Conservation (phyloP, 1,140 invertebrate species). For the Chlorops oryzae region DNA sequence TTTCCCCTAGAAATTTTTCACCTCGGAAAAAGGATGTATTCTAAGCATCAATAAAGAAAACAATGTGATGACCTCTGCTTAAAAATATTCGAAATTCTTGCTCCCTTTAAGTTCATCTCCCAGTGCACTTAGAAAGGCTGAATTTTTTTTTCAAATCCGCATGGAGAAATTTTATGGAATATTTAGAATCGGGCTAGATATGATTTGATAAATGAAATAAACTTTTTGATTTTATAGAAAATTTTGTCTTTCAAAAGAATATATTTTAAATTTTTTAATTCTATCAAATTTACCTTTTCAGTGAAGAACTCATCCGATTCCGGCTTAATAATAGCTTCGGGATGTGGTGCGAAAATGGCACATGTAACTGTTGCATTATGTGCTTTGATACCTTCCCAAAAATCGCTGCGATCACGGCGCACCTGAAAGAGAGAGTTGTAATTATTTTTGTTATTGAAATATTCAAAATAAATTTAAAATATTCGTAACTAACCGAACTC, state of each 20-base stretch:
- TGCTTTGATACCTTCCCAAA: conserved; percentile 97
- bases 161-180: too few species aligned
- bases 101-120: too few species aligned
- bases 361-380: conserved; percentile 95
- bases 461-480: not conserved
- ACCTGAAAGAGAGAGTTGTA: conserved; percentile 25
- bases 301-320: conserved; percentile 46
- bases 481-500: conserved; percentile 62
- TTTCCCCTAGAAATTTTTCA: too few species aligned
- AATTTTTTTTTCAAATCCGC: too few species aligned
- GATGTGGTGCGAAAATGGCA: conserved; percentile 95
- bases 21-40: too few species aligned
- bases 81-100: too few species aligned
- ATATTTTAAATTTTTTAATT: not conserved
- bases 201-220: not conserved
- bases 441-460: not conserved
- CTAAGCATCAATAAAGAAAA: too few species aligned
- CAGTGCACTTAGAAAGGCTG: too few species aligned
- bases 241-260: too few species aligned
- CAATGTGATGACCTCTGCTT: too few species aligned
- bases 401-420: conserved; percentile 89
- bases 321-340: conserved; percentile 73
- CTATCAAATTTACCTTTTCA: conserved; percentile 31
- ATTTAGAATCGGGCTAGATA: too few species aligned
- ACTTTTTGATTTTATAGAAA: conserved; percentile 1